Percentiles rank a stretch among this genome's conserved stretches.
These are phyloP conservation scores for Apodemus sylvaticus DNA, from an alignment of 2,113 vertebrate species.

Conservation along the genomic window DNA sequence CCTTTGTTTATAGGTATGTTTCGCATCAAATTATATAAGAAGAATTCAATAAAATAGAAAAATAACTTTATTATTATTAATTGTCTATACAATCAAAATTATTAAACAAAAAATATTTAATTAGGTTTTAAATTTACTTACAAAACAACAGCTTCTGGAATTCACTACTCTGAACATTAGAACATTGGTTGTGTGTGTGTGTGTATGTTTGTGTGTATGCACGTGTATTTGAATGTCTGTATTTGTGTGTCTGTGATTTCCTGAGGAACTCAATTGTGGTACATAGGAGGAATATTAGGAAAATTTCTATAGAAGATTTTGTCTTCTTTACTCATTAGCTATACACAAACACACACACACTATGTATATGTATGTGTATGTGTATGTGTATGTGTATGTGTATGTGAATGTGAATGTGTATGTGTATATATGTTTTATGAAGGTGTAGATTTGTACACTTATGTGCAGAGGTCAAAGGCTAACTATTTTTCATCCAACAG, in stretches of 20 bases:
- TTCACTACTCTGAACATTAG: not conserved
- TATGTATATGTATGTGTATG: too few species aligned
- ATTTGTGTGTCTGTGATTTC: not conserved
- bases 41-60: not conserved
- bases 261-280: not conserved
- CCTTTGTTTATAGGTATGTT: too few species aligned
- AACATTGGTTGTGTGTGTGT: not conserved
- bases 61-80: not conserved
- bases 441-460: not conserved
- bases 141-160: not conserved
- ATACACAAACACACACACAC: not conserved
- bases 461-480: not conserved
- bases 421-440: not conserved
- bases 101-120: not conserved
- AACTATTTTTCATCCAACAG: not conserved
- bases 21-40: not conserved
- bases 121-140: not conserved
- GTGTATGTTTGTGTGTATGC: not conserved
- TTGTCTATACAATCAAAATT: not conserved
- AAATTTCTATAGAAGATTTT: not conserved
- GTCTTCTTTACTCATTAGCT: not conserved
- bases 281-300: not conserved
- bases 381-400: too few species aligned
- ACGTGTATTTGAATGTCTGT: too few species aligned
- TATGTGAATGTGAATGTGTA: too few species aligned